Base-by-base conservation (phyloP, 2,113 vertebrate species). In the Athene cunicularia region DNA sequence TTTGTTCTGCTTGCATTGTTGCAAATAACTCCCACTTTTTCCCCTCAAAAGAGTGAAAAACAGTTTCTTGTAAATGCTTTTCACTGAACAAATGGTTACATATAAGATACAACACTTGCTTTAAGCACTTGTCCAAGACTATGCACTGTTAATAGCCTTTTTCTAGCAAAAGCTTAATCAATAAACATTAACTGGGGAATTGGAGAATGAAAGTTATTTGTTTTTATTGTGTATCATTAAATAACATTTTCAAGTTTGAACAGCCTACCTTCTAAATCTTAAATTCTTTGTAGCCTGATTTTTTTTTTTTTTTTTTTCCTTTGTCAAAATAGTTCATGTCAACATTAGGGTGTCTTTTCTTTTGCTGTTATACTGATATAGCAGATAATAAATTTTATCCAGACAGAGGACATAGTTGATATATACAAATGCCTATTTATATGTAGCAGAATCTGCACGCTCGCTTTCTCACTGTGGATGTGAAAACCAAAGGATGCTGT, bases 1-100 rank as follows among this genome's bases (percentile, higher is more conserved):
- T 95, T 93, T 90, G 47, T 91, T 93, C 73, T 92, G 73, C 82
- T 94, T 86, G 55, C 43, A 63, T 70, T 86, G 47, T 70, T 93
- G 64, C 63, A 95, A 93, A 86, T 37, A 20, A 45, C 64, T 91
- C 64, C 52, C 6, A 13, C 59, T n/a, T 62, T 9, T 17, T 12
- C 30, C 19, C 8, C 41, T 24, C 37, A 22, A 52, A 74, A 66
- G 49, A 89, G 58, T 86, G 74, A 53, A 84, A 84, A 94, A 24
- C 39, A 49, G 82, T 80, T 79, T 22, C 15, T 93, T 84, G n/a
- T 60, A 91, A 96, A 63, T 70, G 43, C 6, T 58, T 94, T 87
- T 85, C 26, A 9, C 30, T 43, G 53, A 95, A 66, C 17, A 89
- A 80, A 80, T 6, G 4, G 13, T 80, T 93, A 90, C 56, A 32